Evolutionary conservation across 2,797 vertebrate genomes (phyloP).

Genomic region (Phataginus tetradactyla): DNA sequence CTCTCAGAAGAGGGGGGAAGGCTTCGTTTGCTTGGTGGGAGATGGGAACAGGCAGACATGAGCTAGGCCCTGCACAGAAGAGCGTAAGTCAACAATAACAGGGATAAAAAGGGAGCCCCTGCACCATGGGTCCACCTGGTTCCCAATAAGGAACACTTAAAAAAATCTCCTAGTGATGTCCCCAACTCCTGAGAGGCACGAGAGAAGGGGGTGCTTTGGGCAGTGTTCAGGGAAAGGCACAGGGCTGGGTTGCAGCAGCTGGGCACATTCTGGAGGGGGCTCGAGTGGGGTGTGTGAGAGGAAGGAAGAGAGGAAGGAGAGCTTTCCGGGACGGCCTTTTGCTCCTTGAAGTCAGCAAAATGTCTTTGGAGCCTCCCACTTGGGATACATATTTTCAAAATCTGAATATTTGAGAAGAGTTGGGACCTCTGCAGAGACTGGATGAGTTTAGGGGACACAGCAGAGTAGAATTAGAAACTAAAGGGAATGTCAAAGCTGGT

Average conservation of each 20-base stretch:
- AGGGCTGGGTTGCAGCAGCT: constrained; percentile 64
- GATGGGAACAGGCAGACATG: not conserved
- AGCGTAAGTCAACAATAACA: not conserved
- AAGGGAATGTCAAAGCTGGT: not conserved
- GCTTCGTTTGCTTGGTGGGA: not conserved
- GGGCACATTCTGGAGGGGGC: not conserved
- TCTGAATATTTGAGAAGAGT: not conserved
- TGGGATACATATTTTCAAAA: constrained; percentile 1
- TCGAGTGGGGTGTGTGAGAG: not conserved
- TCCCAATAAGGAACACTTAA: constrained; percentile 82
- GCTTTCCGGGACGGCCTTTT: not conserved
- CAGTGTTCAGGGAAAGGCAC: constrained; percentile 84
- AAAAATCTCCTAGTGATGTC: constrained; percentile 72
- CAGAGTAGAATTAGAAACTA: not conserved
- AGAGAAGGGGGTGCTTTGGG: constrained; percentile 80
- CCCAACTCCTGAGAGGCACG: constrained; percentile 75
- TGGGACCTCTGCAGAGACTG: not conserved
- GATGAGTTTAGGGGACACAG: not conserved
- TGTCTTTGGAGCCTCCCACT: not conserved
- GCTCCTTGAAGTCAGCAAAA: constrained; percentile 1
- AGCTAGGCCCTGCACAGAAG: not conserved
- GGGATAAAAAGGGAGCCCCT: constrained; percentile 55
- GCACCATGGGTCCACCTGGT: constrained; percentile 64
- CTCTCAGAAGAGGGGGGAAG: not conserved
- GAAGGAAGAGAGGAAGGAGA: not conserved